Percentiles rank a stretch among this genome's conserved stretches.
phyloP scores from a whole-genome alignment of 2,113 vertebrate species.

The Ceyx melanurus region DNA sequence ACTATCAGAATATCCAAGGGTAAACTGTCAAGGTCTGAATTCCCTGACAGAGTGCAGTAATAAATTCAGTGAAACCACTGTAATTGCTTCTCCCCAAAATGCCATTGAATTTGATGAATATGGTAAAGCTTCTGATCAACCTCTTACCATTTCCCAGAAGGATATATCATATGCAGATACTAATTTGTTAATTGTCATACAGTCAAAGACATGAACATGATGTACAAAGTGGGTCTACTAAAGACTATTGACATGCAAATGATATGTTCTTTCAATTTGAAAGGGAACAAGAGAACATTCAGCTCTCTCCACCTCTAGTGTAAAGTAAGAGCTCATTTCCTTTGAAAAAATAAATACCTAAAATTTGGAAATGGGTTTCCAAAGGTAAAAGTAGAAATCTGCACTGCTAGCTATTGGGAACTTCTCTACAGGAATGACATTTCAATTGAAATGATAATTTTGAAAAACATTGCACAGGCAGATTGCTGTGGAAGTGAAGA shows the following conservation, averaged over 20 bases:
- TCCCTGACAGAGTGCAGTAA: background rate
- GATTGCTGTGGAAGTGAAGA: background rate
- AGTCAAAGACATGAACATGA: conserved; percentile 4
- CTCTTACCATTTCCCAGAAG: conserved; percentile 8
- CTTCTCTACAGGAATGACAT: background rate
- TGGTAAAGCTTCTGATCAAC: background rate
- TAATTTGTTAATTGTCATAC: conserved; percentile 29
- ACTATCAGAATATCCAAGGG: conserved; percentile 8
- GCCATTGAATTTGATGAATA: background rate
- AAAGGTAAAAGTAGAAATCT: background rate
- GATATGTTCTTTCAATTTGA: background rate
- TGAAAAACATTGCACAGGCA: background rate
- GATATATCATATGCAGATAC: background rate
- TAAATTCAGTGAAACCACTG: conserved; percentile 27
- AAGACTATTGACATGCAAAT: conserved; percentile 4
- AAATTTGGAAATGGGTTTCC: background rate
- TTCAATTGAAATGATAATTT: background rate
- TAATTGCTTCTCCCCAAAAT: conserved; percentile 8
- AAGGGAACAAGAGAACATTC: background rate
- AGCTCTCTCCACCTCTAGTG: background rate
- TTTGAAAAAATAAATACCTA: background rate
- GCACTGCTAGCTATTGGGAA: background rate
- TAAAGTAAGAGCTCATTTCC: background rate
- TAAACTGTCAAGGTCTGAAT: conserved; percentile 33
- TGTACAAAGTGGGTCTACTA: background rate